Evolutionary conservation across 2,797 vertebrate genomes (phyloP), one percentile per base, ranked within the genome.

Genomic region (Sternarchorhynchus goeldii): DNA sequence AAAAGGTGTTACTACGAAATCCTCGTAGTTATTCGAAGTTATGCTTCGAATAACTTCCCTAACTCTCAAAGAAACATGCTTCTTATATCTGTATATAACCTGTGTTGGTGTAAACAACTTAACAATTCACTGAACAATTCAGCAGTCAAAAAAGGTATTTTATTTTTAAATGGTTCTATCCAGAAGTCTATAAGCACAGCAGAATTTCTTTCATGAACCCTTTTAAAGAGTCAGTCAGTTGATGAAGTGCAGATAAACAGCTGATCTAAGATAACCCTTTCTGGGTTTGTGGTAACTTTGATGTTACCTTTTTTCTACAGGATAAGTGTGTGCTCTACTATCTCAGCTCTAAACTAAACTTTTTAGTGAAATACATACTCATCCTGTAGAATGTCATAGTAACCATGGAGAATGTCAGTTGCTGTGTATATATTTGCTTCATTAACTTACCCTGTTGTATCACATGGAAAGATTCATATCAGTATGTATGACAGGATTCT

Each of bases 401-500:
- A 32, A 79, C 53, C 12, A n/a, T 39, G n/a, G 64, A 31, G 60
- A 68, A 64, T 72, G 6, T 1, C 18, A n/a, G 21, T 25, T 16
- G 73, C 58, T 18, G 34, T 20, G 32, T 6, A 73, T 76, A 17
- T 45, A 7, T 5, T 69, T 64, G 10, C 53, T 79, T 69, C 64
- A 75, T 66, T 63, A 70, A 67, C 65, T 18, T 25, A 17, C 67
- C 45, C 36, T 56, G 8, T 6, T 75, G 39, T 31, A 16, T 65
- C 20, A 31, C 17, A 39, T 50, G 18, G 20, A 50, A 79, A 60
- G 5, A 60, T 18, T 29, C 36, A n/a, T 10, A n/a, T 70, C 0
- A 29, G 50, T 63, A n/a, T 25, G 34, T 36, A 73, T 76, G 58
- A 74, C 69, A 58, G 17, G 5, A 56, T 45, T 73, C 63, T 67